Conservation (phyloP, 2,797 vertebrate species). For the Coccyzus lansbergi region DNA sequence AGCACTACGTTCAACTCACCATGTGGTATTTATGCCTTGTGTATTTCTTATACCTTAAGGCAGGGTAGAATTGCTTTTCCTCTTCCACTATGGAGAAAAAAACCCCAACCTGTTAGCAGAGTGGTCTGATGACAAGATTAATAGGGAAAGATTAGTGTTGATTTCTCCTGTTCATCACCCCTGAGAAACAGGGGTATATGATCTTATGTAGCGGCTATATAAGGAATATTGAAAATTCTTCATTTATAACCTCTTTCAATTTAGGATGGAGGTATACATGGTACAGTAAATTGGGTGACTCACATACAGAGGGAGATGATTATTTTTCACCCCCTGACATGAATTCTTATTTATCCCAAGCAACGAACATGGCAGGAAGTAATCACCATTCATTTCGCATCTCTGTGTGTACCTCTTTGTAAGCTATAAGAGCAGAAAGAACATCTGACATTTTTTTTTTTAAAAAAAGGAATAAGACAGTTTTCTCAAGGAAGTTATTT, state of each 20-base stretch:
- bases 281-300: slow-evolving; percentile 36
- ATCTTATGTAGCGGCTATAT: neutral
- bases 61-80: neutral
- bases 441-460: neutral
- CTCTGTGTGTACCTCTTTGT: slow-evolving; percentile 23
- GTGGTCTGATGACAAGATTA: slow-evolving; percentile 28
- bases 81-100: neutral
- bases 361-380: neutral
- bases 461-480: neutral
- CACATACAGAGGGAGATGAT: slow-evolving; percentile 31
- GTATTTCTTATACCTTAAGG: neutral
- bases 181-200: neutral
- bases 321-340: slow-evolving; percentile 51
- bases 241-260: slow-evolving; percentile 14
- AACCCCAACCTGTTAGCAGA: neutral
- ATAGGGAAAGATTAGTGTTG: slow-evolving; percentile 40
- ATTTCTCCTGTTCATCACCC: neutral
- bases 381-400: slow-evolving; percentile 35
- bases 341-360: slow-evolving; percentile 54
- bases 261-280: neutral
- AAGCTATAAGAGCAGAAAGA: slow-evolving; percentile 19
- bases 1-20: neutral
- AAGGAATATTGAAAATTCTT: slow-evolving; percentile 43
- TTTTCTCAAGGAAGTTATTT: neutral
- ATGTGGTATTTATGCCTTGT: neutral